A percentile compares a stretch with the other conserved stretches of the same genome.
phyloP scores from a whole-genome alignment of 2,888 invertebrate species.

The Limnephilus marmoratus region DNA sequence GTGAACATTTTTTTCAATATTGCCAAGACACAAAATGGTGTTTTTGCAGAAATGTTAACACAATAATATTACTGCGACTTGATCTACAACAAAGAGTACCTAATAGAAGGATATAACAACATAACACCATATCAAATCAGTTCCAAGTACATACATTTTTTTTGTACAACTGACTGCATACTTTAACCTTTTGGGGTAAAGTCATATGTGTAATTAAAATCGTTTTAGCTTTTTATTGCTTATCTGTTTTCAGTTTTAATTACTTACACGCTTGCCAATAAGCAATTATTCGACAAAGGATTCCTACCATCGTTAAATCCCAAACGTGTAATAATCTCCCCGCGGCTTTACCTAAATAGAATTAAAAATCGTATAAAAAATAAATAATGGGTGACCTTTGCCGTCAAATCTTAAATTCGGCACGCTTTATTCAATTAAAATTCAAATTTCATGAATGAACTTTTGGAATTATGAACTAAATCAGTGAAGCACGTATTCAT shows the following conservation, averaged over 20 bases:
- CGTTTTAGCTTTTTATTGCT: neutral
- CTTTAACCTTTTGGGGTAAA: neutral
- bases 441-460: slow-evolving; percentile 13
- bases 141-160: neutral
- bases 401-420: neutral
- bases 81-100: no score
- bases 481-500: neutral
- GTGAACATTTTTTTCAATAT: no score
- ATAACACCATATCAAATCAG: neutral
- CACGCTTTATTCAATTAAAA: slow-evolving; percentile 11
- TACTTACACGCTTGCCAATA: neutral
- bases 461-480: slow-evolving; percentile 21
- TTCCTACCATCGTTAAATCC: neutral
- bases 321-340: neutral
- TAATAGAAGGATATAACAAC: neutral
- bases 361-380: neutral
- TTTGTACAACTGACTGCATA: neutral
- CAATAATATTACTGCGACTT: no score
- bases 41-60: no score
- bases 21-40: no score
- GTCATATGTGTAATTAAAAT: neutral
- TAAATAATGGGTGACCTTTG: neutral
- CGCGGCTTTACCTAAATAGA: neutral
- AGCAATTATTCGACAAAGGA: neutral
- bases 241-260: neutral